Conservation (phyloP, 2,888 invertebrate genomes). For the Hirtodrosophila histrioides region DNA sequence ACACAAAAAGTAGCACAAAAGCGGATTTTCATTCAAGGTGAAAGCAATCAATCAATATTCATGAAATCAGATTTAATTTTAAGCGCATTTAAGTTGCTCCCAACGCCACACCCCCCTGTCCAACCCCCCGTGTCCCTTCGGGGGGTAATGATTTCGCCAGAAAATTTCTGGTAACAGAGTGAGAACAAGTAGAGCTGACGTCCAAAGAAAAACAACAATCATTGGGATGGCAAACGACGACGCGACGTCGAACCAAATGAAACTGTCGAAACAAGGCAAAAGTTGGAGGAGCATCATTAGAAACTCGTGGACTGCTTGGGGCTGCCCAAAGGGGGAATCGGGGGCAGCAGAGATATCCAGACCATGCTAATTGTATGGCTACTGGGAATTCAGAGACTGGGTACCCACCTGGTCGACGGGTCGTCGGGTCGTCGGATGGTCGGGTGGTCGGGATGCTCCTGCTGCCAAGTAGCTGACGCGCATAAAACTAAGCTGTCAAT, state of each 20-base stretch:
- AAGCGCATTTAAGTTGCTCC: slow-evolving; percentile 75
- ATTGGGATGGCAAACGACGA: slow-evolving; percentile 52
- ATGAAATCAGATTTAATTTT: slow-evolving; percentile 80
- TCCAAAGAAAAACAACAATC: slow-evolving; percentile 57
- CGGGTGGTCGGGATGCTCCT: slow-evolving; percentile 3
- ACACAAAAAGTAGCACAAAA: slow-evolving; percentile 72
- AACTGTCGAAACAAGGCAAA: slow-evolving; percentile 62
- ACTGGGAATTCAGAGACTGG: slow-evolving; percentile 45
- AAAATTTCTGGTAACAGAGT: slow-evolving; percentile 50
- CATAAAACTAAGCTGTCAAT: slow-evolving; percentile 78
- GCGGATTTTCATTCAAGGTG: slow-evolving; percentile 80
- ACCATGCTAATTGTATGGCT: slow-evolving; percentile 76
- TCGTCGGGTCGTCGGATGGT: slow-evolving; percentile 5
- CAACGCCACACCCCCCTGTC: slow-evolving; percentile 17
- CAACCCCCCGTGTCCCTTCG: neutral
- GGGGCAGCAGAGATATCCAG: slow-evolving; percentile 27
- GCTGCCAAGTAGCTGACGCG: slow-evolving; percentile 60
- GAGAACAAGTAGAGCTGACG: slow-evolving; percentile 4
- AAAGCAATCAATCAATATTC: slow-evolving; percentile 81
- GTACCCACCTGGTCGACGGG: slow-evolving; percentile 26
- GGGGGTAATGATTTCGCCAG: slow-evolving; percentile 48
- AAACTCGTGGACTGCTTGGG: slow-evolving; percentile 43
- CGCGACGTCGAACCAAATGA: slow-evolving; percentile 66
- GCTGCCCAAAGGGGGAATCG: slow-evolving; percentile 3
- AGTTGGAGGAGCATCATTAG: slow-evolving; percentile 72